Percentiles rank a stretch among this genome's conserved stretches.
These are phyloP conservation scores for Anolis sagrei DNA, from an alignment of 2,113 vertebrate genomes.

Conservation along the genomic window DNA sequence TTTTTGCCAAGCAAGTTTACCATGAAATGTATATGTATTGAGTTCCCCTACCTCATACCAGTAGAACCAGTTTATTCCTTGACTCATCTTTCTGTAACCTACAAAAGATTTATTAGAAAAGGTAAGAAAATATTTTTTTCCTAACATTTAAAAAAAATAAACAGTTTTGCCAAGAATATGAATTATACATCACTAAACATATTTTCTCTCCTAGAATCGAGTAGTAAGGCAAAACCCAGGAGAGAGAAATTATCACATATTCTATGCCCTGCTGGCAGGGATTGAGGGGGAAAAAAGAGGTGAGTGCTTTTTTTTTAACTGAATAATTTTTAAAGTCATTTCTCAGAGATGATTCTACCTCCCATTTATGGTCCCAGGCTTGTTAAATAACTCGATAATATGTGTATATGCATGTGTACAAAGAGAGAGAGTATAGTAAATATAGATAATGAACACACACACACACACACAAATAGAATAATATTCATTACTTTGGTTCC, in stretches of 20 bases:
- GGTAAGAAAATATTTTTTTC: constrained; percentile 72
- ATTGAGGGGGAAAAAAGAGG: constrained; percentile 85
- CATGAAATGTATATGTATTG: constrained; percentile 8
- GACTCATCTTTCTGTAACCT: constrained; percentile 68
- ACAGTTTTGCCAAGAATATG: constrained; percentile 18
- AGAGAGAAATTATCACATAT: constrained; percentile 98
- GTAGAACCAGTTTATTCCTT: constrained; percentile 76
- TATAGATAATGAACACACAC: no score
- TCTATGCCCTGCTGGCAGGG: constrained; percentile 96
- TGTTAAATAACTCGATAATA: neutral
- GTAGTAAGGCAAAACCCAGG: constrained; percentile 96
- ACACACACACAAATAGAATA: no score
- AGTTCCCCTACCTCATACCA: neutral
- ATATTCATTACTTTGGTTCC: no score
- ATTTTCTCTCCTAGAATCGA: constrained; percentile 86
- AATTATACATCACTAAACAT: constrained; percentile 30
- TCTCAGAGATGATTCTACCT: neutral
- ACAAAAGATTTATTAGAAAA: constrained; percentile 90
- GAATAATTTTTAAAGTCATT: neutral
- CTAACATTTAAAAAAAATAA: constrained; percentile 34
- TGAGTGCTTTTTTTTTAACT: constrained; percentile 56
- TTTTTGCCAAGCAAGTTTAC: neutral
- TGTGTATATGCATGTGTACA: no score
- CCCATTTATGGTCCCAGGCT: neutral
- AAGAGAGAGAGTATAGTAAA: no score